Base-by-base conservation (phyloP, 2,797 vertebrate species). In the Calcarius lapponicus region DNA sequence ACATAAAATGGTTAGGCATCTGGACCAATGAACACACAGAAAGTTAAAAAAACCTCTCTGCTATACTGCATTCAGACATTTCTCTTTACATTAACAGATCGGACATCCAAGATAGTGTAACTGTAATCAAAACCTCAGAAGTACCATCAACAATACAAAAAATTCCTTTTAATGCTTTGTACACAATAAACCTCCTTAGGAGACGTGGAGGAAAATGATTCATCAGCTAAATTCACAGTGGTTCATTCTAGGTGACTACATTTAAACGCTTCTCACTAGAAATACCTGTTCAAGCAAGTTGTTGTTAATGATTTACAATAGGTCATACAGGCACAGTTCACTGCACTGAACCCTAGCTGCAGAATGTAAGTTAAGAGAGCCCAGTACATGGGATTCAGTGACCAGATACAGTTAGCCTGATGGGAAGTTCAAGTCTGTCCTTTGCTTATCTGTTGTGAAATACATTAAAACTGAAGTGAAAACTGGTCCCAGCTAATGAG, bases 251-350 rank as follows among this genome's bases (percentile, higher is more conserved):
- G 91, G 86, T 96, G 47, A 96, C 64, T 60, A 60, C 57, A 48
- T 47, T 81, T 58, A 71, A 91, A 87, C 2, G 1, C 58, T 66
- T 75, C 72, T 80, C 75, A 80, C 22, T 64, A 92, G 62, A 92
- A 89, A 64, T 51, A 67, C 31, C 22, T 51, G 45, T 62, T 70
- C 42, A 38, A 95, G 65, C 89, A 87, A 83, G 34, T 36, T 74
- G 58, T 58, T 65, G 75, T 94, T 94, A 97, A 96, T 97, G 56
- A 95, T 95, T 96, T 83, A 10, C 72, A 66, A 26, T 28, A 47
- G 71, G 69, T 91, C 92, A 80, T 3, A 8, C 36, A 62, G 79
- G 29, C 82, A 71, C 43, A 86, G 91, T 66, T 78, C 73, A 74
- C 62, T 60, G 64, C 71, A 64, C 45, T 87, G 86, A 94, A 86